A percentile compares a stretch with the other conserved stretches of the same genome.
phyloP scores from a whole-genome alignment of 1,140 invertebrate genomes.

The Galleria mellonella region DNA sequence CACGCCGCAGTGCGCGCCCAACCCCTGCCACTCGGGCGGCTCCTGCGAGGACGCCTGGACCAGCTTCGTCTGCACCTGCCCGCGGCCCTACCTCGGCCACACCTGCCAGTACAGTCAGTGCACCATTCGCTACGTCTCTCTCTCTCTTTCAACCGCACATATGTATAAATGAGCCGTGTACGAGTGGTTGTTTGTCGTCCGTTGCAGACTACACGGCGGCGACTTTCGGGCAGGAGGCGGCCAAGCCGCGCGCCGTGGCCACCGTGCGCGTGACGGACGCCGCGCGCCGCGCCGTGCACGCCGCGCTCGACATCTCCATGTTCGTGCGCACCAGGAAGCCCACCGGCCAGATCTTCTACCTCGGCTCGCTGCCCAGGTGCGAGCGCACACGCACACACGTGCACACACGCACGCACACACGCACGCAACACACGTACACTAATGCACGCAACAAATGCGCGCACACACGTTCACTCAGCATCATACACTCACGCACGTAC shows the following conservation, averaged over 20 bases:
- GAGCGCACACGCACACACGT: constrained; percentile 18
- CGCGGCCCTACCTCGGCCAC: constrained; percentile 86
- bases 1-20: constrained; percentile 86
- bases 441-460: no score
- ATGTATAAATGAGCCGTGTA: no score
- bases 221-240: constrained; percentile 92
- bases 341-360: constrained; percentile 90
- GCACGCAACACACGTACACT: no score
- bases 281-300: constrained; percentile 81
- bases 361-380: constrained; percentile 81
- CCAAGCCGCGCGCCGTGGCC: constrained; percentile 81
- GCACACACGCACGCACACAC: not conserved
- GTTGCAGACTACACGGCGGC: constrained; percentile 87
- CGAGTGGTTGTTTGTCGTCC: not conserved
- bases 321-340: constrained; percentile 91
- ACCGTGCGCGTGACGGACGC: constrained; percentile 80
- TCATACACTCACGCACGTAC: no score
- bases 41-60: constrained; percentile 91
- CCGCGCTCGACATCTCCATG: constrained; percentile 92
- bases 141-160: no score
- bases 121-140: no score
- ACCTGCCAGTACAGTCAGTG: constrained; percentile 86
- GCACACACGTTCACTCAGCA: no score
- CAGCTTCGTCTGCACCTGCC: constrained; percentile 86
- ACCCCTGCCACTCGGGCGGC: constrained; percentile 91